phyloP scores from a whole-genome alignment of 2,797 vertebrate genomes.

The Bufotes viridis region DNA sequence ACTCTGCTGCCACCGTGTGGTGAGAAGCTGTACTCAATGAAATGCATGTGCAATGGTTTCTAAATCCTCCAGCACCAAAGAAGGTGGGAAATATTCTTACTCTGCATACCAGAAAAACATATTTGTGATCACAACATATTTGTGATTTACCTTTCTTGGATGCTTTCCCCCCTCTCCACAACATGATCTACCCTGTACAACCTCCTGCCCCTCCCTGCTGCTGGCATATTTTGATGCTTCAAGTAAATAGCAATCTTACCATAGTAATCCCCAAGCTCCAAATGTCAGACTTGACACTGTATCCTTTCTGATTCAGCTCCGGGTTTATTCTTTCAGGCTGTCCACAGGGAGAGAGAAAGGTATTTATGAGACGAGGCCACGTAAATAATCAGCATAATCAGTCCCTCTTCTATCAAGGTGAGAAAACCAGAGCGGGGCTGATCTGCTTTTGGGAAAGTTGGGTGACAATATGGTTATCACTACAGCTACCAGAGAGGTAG shows the following conservation, averaged over 20 bases:
- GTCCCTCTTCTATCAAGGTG: too few species aligned
- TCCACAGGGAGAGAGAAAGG: constrained; percentile 45
- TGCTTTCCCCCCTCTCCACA: too few species aligned
- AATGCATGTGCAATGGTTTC: background rate
- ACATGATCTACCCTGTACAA: too few species aligned
- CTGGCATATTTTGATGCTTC: too few species aligned
- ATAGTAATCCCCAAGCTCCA: constrained; percentile 98
- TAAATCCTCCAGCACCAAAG: background rate
- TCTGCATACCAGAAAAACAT: too few species aligned
- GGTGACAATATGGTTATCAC: background rate
- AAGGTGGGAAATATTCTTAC: background rate
- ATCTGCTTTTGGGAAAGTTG: background rate
- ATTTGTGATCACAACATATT: too few species aligned
- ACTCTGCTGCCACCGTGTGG: constrained; percentile 47
- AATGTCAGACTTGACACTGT: constrained; percentile 97
- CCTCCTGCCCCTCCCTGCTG: too few species aligned
- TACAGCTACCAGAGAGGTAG: background rate
- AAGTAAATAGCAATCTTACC: constrained; percentile 72
- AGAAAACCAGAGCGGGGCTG: too few species aligned
- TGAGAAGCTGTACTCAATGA: background rate
- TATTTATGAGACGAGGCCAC: background rate
- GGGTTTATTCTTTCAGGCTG: constrained; percentile 98
- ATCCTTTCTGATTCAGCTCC: constrained; percentile 96
- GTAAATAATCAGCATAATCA: background rate
- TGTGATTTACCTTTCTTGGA: too few species aligned